phyloP scores from a whole-genome alignment of 2,888 invertebrate species.

The Chrysina gloriosa region DNA sequence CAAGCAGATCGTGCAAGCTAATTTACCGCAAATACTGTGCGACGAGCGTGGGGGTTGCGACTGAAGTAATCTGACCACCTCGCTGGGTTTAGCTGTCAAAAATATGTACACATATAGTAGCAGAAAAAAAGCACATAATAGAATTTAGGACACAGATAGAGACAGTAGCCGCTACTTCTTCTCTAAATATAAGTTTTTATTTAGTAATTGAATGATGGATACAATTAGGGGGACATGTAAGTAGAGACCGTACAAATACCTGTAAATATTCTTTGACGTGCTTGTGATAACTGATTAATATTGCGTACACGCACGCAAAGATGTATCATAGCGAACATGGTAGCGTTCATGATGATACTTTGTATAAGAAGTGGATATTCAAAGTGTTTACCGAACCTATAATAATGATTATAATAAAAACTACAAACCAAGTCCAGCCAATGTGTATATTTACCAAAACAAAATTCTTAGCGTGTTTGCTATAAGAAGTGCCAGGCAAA shows the following conservation, averaged over 20 bases:
- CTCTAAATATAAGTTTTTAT: no score
- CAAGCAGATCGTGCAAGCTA: slow-evolving; percentile 42
- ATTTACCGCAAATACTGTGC: slow-evolving; percentile 61
- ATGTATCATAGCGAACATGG: slow-evolving; percentile 96
- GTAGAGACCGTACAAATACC: slow-evolving; percentile 69
- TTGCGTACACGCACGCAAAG: slow-evolving; percentile 89
- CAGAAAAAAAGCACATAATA: neutral
- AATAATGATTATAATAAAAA: slow-evolving; percentile 43
- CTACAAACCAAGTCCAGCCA: neutral
- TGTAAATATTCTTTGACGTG: slow-evolving; percentile 84
- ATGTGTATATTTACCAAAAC: slow-evolving; percentile 84
- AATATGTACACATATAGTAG: slow-evolving; percentile 53
- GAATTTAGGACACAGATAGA: slow-evolving; percentile 26
- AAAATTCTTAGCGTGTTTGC: slow-evolving; percentile 97
- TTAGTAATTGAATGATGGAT: no score
- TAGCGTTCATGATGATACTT: slow-evolving; percentile 96
- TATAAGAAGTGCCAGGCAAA: slow-evolving; percentile 93
- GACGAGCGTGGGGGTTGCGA: slow-evolving; percentile 63
- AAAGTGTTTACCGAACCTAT: slow-evolving; percentile 97
- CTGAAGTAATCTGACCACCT: slow-evolving; percentile 64
- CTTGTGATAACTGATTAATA: slow-evolving; percentile 81
- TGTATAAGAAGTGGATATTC: slow-evolving; percentile 95
- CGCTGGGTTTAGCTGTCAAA: slow-evolving; percentile 64
- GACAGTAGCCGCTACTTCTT: no score
- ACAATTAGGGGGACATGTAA: no score